Conservation (phyloP, 2,888 invertebrate species). For the Drosophila austrosaltans region DNA sequence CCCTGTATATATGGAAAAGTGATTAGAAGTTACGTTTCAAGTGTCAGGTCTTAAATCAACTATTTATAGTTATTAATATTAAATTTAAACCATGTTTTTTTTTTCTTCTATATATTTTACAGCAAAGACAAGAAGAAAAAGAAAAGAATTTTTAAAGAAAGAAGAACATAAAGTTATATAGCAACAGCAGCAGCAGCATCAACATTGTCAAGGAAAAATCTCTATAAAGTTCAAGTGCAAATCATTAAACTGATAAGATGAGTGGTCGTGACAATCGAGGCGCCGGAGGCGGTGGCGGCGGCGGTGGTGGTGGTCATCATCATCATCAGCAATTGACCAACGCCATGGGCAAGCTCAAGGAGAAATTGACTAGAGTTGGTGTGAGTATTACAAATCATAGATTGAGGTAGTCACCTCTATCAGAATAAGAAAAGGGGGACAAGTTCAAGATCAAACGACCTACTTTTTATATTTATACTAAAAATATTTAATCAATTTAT, state of each 20-base stretch:
- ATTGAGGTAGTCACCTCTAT: conserved; percentile 26
- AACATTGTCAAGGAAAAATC: conserved; percentile 13
- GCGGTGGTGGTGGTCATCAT: conserved; percentile 61
- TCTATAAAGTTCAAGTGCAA: conserved; percentile 60
- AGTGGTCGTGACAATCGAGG: conserved; percentile 83
- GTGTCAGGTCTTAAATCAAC: not conserved
- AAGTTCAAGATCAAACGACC: not conserved
- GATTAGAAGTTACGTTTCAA: not conserved
- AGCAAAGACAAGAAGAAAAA: conserved; percentile 65
- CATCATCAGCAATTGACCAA: conserved; percentile 79
- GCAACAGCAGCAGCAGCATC: conserved; percentile 16
- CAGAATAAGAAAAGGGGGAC: not conserved
- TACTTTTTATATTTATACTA: not conserved
- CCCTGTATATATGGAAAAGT: not conserved
- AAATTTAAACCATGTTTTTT: not conserved
- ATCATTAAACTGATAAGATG: conserved; percentile 73
- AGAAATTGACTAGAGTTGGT: conserved; percentile 80
- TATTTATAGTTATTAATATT: conserved; percentile 13
- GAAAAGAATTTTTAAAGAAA: conserved; percentile 16
- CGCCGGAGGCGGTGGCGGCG: conserved; percentile 72
- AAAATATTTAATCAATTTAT: not conserved
- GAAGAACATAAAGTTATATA: conserved; percentile 8
- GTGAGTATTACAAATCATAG: conserved; percentile 60
- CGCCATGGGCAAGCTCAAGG: conserved; percentile 83
- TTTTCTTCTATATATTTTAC: conserved; percentile 29